Evolutionary conservation across 1,140 invertebrate genomes (phyloP).

Genomic region (Bombus vancouverensis): DNA sequence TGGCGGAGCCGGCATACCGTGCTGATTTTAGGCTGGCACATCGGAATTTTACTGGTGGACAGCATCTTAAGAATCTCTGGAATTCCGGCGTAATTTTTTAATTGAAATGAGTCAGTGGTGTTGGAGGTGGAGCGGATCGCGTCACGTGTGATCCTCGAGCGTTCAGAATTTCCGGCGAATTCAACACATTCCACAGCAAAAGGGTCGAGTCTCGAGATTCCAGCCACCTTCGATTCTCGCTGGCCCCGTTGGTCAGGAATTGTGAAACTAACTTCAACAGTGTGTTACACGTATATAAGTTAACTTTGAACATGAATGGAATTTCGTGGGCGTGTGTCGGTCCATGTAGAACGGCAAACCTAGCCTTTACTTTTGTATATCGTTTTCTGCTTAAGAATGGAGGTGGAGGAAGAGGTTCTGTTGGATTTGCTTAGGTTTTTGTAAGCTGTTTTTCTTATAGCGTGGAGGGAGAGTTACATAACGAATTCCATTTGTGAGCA

Average conservation of each 20-base stretch:
- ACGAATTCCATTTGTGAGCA: background rate
- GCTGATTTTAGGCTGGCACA: constrained; percentile 19
- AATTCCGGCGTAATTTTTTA: constrained; percentile 44
- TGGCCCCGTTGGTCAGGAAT: background rate
- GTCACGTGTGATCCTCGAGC: background rate
- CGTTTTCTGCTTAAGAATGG: background rate
- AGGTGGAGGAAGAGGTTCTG: background rate
- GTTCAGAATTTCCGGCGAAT: constrained; percentile 17
- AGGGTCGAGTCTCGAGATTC: background rate
- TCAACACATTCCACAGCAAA: constrained; percentile 6
- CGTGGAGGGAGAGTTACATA: background rate
- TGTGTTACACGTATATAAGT: background rate
- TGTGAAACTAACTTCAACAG: background rate
- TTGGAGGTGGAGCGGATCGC: background rate
- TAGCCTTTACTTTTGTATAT: background rate
- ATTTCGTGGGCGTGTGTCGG: background rate
- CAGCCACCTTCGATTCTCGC: background rate
- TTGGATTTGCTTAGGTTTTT: background rate
- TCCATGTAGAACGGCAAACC: background rate
- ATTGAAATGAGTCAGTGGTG: constrained; percentile 30
- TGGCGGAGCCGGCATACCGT: constrained; percentile 11
- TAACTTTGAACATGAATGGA: background rate
- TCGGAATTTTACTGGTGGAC: constrained; percentile 26
- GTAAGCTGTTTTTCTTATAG: background rate
- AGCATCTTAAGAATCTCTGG: constrained; percentile 15